phyloP scores from a whole-genome alignment of 2,888 invertebrate genomes.

The Suillia variegata region DNA sequence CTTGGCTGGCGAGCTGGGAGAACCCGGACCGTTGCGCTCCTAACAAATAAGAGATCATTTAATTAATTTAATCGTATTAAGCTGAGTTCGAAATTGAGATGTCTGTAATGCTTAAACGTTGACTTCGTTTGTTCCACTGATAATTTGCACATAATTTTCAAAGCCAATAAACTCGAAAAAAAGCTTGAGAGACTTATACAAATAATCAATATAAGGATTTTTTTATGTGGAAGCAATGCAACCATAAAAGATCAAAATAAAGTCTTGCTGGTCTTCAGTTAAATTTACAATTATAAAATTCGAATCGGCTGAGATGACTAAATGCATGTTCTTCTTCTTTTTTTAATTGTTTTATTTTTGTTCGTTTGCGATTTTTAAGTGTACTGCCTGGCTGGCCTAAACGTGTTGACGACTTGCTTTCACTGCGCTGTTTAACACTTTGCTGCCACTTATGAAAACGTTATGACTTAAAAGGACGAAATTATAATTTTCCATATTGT shows the following conservation, averaged over 20 bases:
- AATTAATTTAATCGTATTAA: not conserved
- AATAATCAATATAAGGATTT: too few species aligned
- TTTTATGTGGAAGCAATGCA: too few species aligned
- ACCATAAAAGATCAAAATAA: too few species aligned
- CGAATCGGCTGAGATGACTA: conserved; percentile 48
- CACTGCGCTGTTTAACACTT: conserved; percentile 23
- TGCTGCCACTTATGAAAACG: conserved; percentile 22
- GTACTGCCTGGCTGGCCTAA: too few species aligned
- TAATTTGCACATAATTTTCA: too few species aligned
- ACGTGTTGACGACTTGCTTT: conserved; percentile 5
- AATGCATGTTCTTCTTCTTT: conserved; percentile 43
- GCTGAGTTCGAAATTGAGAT: not conserved
- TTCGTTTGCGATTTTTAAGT: not conserved
- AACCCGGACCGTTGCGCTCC: conserved; percentile 71
- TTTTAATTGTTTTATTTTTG: conserved; percentile 4
- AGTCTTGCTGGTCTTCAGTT: too few species aligned
- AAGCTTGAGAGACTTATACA: too few species aligned
- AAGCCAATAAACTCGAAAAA: too few species aligned
- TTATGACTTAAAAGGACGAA: conserved; percentile 32
- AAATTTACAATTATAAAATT: conserved; percentile 45
- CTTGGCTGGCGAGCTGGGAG: conserved; percentile 75
- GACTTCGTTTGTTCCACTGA: too few species aligned
- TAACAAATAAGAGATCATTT: conserved; percentile 28
- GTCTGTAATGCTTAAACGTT: too few species aligned
- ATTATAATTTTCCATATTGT: conserved; percentile 42